phyloP scores from a whole-genome alignment of 2,113 vertebrate species.

The Abramis brama region DNA sequence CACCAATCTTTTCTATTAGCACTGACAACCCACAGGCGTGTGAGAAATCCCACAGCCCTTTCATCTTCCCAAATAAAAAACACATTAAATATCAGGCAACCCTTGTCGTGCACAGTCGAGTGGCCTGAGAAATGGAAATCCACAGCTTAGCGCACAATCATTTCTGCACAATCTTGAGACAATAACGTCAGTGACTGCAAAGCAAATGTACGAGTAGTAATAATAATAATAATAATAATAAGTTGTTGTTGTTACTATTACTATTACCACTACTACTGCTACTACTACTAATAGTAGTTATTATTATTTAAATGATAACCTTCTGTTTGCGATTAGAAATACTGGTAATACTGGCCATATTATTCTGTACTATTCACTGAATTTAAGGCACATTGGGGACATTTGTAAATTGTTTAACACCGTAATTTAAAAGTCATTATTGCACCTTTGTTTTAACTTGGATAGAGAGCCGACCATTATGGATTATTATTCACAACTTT shows the following conservation, averaged over 20 bases:
- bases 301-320: not conserved
- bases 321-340: not conserved
- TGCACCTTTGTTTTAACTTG: slow-evolving; percentile 37
- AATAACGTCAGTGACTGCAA: not conserved
- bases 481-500: slow-evolving; percentile 49
- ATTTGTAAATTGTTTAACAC: slow-evolving; percentile 40
- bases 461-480: slow-evolving; percentile 32
- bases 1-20: slow-evolving; percentile 77
- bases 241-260: not conserved
- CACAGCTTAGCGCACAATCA: not conserved
- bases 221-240: not conserved
- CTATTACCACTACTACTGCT: not conserved
- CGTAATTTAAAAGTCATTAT: slow-evolving; percentile 49
- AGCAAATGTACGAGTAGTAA: not conserved
- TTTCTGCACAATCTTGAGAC: slow-evolving; percentile 8
- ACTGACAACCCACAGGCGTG: slow-evolving; percentile 68
- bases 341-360: not conserved
- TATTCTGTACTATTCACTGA: not conserved
- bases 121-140: slow-evolving; percentile 31
- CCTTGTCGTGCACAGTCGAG: slow-evolving; percentile 10
- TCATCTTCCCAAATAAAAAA: slow-evolving; percentile 61
- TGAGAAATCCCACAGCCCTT: slow-evolving; percentile 63
- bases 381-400: slow-evolving; percentile 32
- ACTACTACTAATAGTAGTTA: not conserved
- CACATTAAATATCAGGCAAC: slow-evolving; percentile 56